These are phyloP conservation scores for Hippocampus kuda DNA, from an alignment of 2,797 vertebrate species.

Conservation along the genomic window DNA sequence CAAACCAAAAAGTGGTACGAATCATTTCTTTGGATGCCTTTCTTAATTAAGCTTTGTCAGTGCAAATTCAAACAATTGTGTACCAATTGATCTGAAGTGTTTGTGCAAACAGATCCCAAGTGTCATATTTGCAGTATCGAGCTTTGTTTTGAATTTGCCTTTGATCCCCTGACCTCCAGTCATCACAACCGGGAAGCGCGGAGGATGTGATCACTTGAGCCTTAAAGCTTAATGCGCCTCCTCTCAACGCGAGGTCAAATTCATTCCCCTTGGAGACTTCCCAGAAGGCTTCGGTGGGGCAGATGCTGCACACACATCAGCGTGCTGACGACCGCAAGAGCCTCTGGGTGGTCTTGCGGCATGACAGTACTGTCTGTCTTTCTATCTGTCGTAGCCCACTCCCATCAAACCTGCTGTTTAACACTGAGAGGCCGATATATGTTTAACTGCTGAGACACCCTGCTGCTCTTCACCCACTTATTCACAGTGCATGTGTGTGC, in stretches of 20 bases:
- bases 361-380: conserved; percentile 36
- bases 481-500: conserved; percentile 24
- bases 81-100: neutral
- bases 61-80: neutral
- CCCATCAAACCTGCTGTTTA: conserved; percentile 39
- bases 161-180: neutral
- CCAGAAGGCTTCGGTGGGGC: conserved; percentile 41
- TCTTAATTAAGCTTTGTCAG: neutral
- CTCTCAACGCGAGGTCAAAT: conserved; percentile 19
- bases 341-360: conserved; percentile 65
- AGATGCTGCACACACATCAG: conserved; percentile 37
- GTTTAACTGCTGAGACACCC: conserved; percentile 54
- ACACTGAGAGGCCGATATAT: conserved; percentile 37
- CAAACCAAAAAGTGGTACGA: no score
- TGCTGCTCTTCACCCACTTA: conserved; percentile 27
- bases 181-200: neutral
- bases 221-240: conserved; percentile 10
- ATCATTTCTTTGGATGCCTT: neutral
- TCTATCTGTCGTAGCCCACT: conserved; percentile 44
- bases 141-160: neutral
- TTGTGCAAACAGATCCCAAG: neutral
- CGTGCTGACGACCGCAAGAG: conserved; percentile 44
- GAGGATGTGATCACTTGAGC: neutral
- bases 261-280: conserved; percentile 27
- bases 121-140: neutral